Conservation (phyloP, 2,888 invertebrate species). For the Eupithecia vulgata region DNA sequence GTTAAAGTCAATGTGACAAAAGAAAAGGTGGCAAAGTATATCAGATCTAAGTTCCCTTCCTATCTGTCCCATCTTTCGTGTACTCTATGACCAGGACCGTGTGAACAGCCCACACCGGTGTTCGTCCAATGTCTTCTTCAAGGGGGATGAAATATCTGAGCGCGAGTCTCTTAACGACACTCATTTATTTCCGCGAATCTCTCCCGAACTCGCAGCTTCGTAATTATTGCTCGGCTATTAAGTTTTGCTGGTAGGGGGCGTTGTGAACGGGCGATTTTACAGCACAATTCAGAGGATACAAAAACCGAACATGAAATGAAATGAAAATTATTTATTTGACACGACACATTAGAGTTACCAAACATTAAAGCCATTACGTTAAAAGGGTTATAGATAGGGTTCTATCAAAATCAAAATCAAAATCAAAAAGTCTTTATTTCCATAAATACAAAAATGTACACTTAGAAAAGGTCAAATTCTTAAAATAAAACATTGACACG, state of each 20-base stretch:
- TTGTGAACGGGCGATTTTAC: conserved; percentile 5
- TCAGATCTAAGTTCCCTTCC: neutral
- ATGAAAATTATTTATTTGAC: too few relatives aligned
- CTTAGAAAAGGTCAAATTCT: too few relatives aligned
- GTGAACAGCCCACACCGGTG: conserved; percentile 70
- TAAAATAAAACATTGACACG: too few relatives aligned
- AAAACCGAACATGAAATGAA: too few relatives aligned
- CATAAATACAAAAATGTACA: too few relatives aligned
- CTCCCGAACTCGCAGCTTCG: conserved; percentile 70
- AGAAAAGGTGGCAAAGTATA: too few relatives aligned
- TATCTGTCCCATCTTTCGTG: neutral
- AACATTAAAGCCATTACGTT: too few relatives aligned
- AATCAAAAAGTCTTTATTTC: too few relatives aligned
- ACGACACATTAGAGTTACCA: too few relatives aligned
- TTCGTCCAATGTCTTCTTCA: conserved; percentile 77
- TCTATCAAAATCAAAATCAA: too few relatives aligned
- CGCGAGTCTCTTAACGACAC: conserved; percentile 80
- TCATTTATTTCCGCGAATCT: conserved; percentile 83
- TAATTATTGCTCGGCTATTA: conserved; percentile 83
- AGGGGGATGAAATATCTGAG: conserved; percentile 82
- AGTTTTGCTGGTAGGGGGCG: conserved; percentile 73
- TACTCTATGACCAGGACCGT: conserved; percentile 68
- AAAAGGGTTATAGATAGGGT: too few relatives aligned
- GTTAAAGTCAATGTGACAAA: too few relatives aligned
- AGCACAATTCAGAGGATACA: neutral